A percentile compares a stretch with the other conserved stretches of the same genome.
Conservation (phyloP, 2,888 invertebrate genomes). For the Mythimna vitellina region DNA sequence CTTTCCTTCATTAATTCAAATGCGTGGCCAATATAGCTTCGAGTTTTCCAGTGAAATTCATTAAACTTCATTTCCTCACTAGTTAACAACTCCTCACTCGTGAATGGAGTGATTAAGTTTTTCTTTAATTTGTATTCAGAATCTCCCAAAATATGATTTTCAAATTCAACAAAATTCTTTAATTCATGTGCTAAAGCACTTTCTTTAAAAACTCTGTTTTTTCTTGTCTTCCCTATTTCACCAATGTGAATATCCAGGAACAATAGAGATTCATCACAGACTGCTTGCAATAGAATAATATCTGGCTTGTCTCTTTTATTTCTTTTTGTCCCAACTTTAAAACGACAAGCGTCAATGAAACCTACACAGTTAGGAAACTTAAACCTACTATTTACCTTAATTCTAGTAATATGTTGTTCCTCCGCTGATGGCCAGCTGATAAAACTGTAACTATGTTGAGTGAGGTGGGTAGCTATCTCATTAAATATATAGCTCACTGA, state of each 20-base stretch:
- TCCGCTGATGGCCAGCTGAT: conserved; percentile 85
- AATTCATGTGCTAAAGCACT: conserved; percentile 79
- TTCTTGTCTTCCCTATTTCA: conserved; percentile 78
- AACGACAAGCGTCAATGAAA: conserved; percentile 83
- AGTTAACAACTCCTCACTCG: conserved; percentile 82
- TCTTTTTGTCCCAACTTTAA: conserved; percentile 80
- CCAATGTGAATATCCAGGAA: conserved; percentile 84
- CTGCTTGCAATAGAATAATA: conserved; percentile 83
- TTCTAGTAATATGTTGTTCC: conserved; percentile 84
- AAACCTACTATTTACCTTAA: conserved; percentile 82
- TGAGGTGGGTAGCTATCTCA: conserved; percentile 79
- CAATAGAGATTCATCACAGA: conserved; percentile 84
- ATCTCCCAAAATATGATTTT: conserved; percentile 85
- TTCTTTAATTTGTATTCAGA: conserved; percentile 82
- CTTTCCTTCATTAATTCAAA: conserved; percentile 83
- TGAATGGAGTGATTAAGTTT: conserved; percentile 85
- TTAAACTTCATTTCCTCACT: conserved; percentile 88
- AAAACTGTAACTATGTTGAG: conserved; percentile 79
- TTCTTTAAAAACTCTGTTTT: conserved; percentile 81
- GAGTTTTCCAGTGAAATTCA: conserved; percentile 84
- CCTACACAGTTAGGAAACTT: conserved; percentile 88
- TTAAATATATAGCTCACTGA: conserved; percentile 83
- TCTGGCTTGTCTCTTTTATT: conserved; percentile 75
- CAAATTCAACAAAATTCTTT: conserved; percentile 82
- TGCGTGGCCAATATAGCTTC: conserved; percentile 82